Percentiles rank a stretch among this genome's conserved stretches.
Evolutionary conservation across 2,113 vertebrate species (phyloP).

Genomic region (Anhinga anhinga): DNA sequence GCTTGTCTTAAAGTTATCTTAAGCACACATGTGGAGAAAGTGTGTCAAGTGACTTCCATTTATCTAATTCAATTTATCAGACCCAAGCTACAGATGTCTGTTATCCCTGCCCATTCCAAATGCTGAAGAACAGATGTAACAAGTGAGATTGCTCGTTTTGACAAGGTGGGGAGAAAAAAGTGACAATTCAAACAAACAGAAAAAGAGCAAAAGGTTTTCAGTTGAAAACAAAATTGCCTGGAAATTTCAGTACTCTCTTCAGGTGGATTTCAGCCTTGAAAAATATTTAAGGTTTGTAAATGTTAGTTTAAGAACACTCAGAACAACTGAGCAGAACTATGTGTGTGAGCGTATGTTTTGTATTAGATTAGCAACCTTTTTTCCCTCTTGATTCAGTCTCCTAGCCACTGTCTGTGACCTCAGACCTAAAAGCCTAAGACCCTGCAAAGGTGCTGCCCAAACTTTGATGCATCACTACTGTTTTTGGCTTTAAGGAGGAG

Average conservation of each 20-base stretch:
- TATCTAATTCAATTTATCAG: background rate
- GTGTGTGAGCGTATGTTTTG: background rate
- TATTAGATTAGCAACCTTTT: background rate
- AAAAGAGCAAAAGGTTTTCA: background rate
- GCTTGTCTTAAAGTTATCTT: background rate
- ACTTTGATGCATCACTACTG: background rate
- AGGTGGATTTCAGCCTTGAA: background rate
- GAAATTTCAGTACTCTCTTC: background rate
- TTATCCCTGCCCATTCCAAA: background rate
- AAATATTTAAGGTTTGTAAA: background rate
- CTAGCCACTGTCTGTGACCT: background rate
- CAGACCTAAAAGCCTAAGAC: background rate
- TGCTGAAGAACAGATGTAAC: background rate
- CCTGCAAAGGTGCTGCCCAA: background rate
- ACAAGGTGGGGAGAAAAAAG: fast-evolving
- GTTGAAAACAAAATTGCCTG: background rate
- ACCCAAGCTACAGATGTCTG: background rate
- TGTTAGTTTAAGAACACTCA: background rate
- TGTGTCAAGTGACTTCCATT: background rate
- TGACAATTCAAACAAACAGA: background rate
- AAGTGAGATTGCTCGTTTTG: background rate
- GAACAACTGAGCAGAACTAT: background rate
- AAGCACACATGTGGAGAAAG: background rate
- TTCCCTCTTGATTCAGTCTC: background rate
- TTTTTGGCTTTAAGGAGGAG: background rate